A percentile compares a stretch with the other conserved stretches of the same genome.
phyloP scores from a whole-genome alignment of 2,797 vertebrate species.

The Echiichthys vipera region DNA sequence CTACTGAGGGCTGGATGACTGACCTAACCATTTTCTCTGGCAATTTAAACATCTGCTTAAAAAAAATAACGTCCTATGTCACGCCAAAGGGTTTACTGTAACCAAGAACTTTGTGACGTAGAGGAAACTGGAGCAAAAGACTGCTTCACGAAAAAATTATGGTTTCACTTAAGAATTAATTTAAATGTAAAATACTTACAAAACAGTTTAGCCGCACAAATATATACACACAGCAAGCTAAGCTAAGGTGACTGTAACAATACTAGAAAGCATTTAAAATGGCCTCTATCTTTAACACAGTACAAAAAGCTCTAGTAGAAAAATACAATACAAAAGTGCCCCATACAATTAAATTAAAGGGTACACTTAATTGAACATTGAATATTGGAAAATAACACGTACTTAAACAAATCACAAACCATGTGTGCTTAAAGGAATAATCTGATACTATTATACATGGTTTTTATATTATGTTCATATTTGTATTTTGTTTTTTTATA shows the following conservation, averaged over 20 bases:
- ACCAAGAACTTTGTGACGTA: neutral
- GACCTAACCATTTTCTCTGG: neutral
- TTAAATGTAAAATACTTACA: neutral
- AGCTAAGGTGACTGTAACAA: neutral
- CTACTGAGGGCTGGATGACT: no score
- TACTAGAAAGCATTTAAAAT: neutral
- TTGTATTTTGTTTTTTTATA: no score
- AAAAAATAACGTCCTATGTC: neutral
- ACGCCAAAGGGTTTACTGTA: neutral
- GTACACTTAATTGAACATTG: neutral
- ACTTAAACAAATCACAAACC: neutral
- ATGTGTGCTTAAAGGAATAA: neutral
- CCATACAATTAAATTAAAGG: neutral
- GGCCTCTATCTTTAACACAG: neutral
- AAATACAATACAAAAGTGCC: neutral
- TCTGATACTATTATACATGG: neutral
- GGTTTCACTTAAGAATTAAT: neutral
- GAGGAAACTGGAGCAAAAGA: neutral
- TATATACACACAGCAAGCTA: neutral
- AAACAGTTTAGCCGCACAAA: neutral
- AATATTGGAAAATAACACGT: no score
- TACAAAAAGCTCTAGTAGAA: neutral
- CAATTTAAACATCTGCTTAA: slow-evolving; percentile 2
- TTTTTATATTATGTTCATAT: no score
- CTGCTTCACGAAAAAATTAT: neutral